Evolutionary conservation across 2,797 vertebrate genomes (phyloP), one percentile per base, ranked within the genome.

Genomic region (Myoxocephalus aenaeus): DNA sequence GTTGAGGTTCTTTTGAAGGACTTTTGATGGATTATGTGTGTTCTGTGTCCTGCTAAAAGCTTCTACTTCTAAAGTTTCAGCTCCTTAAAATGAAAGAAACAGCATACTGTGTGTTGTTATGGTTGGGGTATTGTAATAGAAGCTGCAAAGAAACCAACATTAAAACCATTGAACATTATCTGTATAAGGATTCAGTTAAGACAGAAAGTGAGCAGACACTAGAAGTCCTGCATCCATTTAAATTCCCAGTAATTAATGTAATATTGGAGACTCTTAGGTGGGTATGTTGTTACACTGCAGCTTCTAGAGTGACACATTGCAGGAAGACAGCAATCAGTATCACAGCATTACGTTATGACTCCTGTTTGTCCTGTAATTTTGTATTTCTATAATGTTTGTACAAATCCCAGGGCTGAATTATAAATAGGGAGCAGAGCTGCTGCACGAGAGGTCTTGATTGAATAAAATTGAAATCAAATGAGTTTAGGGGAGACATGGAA

Each of bases 301-400:
- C 53, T 70, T 73, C 56, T 34, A 66, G 13, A 59, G 74, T 56
- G 36, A 72, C 51, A 70, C 69, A 76, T 36, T 38, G 63, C 50
- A 84, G 75, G 82, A 79, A 61, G 75, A 70, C 22, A 40, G n/a
- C 1, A 14, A 68, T 73, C 59, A 57, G 27, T 74, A 74, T 71
- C 3, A 0, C 58, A 8, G 62, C 48, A 77, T 78, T 69, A 72
- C 4, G 0, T 46, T 22, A 40, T 48, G 63, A 65, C 46, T 75
- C 68, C 22, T 53, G 63, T 77, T 79, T 29, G 66, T 86, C 74
- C 70, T 72, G 75, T 87, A 69, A 67, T 71, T 81, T 70, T 77
- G 59, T 82, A 75, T 79, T 61, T 80, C 38, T 84, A 32, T 85
- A 79, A 85, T 64, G 65, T 42, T 77, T 81, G 79, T 78, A 86